phyloP scores from a whole-genome alignment of 30 jellyfish, hydroid and myxozoan species.

The Nemopilema nomurai region DNA sequence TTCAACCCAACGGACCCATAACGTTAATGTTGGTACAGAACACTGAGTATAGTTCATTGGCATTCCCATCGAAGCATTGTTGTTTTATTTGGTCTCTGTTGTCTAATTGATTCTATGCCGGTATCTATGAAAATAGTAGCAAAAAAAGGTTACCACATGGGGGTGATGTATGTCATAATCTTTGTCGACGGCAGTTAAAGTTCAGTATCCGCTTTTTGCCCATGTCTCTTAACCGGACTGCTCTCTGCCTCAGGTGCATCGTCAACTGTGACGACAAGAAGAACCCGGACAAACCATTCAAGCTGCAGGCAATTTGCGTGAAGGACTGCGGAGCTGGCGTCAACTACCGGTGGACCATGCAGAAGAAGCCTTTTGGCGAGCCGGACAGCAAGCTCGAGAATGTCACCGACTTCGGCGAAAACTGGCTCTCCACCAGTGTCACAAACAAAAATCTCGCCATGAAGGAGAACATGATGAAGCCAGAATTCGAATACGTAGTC shows the following conservation, averaged over 20 bases:
- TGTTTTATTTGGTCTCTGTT: too few species aligned
- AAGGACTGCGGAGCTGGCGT: slow-evolving; percentile 11
- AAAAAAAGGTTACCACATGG: too few species aligned
- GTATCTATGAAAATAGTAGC: too few species aligned
- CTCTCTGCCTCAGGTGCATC: slow-evolving; percentile 17
- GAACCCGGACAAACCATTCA: slow-evolving; percentile 43
- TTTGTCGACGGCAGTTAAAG: too few species aligned
- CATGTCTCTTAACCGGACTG: too few species aligned
- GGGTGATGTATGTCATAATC: too few species aligned
- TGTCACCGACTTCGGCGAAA: background rate
- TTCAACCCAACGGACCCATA: too few species aligned
- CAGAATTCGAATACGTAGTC: slow-evolving; percentile 6
- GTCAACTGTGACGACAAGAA: slow-evolving; percentile 36
- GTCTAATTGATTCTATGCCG: too few species aligned
- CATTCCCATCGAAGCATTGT: too few species aligned
- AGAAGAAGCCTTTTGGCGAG: slow-evolving; percentile 31
- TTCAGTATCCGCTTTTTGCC: too few species aligned
- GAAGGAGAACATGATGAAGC: slow-evolving; percentile 2
- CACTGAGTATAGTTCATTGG: too few species aligned
- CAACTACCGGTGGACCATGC: slow-evolving; percentile 33
- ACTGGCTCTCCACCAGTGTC: slow-evolving; percentile 10
- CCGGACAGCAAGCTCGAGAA: slow-evolving; percentile 2
- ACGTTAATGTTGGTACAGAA: too few species aligned
- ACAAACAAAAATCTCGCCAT: slow-evolving; percentile 52
- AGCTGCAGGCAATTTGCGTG: slow-evolving; percentile 45